These are phyloP conservation scores for Sebastes nivosus DNA, from an alignment of 2,797 vertebrate genomes.

Conservation along the genomic window DNA sequence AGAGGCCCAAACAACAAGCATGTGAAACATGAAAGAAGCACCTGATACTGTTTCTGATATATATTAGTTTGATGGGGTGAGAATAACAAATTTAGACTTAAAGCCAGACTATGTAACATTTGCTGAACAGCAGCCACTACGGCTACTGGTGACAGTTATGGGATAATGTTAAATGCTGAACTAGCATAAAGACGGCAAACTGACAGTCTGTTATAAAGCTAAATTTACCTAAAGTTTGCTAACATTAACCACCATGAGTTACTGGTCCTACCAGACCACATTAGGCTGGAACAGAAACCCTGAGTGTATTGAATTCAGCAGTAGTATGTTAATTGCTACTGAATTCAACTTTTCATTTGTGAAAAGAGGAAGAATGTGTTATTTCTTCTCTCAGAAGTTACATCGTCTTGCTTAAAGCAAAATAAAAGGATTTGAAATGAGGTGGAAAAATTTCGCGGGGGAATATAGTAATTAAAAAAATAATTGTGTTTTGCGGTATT, in stretches of 20 bases:
- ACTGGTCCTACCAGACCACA: background rate
- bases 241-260: background rate
- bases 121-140: too few species aligned
- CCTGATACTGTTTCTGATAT: too few species aligned
- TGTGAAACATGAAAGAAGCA: too few species aligned
- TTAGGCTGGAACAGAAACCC: background rate
- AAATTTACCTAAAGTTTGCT: background rate
- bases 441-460: background rate
- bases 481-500: background rate
- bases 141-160: too few species aligned
- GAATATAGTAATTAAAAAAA: background rate
- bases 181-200: background rate
- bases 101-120: too few species aligned
- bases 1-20: background rate
- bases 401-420: background rate
- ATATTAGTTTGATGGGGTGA: too few species aligned
- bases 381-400: background rate
- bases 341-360: background rate
- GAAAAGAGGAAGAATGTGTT: background rate
- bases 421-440: background rate
- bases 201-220: background rate
- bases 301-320: background rate
- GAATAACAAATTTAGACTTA: too few species aligned
- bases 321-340: background rate
- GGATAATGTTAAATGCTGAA: too few species aligned